These are phyloP conservation scores for Tetrao urogallus DNA, from an alignment of 2,113 vertebrate species.

Conservation along the genomic window DNA sequence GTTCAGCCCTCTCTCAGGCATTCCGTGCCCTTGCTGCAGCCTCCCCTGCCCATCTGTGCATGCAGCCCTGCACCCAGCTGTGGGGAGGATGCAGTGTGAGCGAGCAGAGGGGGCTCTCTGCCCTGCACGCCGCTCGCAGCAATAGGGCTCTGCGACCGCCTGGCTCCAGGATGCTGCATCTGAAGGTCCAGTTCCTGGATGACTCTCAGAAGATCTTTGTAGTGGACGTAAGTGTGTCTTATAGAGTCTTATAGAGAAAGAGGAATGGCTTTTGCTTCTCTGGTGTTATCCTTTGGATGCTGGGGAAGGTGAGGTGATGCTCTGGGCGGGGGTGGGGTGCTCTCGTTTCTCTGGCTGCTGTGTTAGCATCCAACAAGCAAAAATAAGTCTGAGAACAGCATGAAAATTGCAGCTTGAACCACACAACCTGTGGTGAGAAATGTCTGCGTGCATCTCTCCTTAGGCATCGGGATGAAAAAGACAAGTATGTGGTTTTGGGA, in stretches of 20 bases:
- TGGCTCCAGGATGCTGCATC: slow-evolving; percentile 79
- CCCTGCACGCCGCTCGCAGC: background rate
- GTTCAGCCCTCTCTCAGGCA: background rate
- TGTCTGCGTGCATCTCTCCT: background rate
- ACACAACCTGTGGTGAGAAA: background rate
- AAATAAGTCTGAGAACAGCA: background rate
- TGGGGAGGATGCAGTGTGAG: slow-evolving; percentile 62
- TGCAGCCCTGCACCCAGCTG: slow-evolving; percentile 63
- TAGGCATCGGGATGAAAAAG: background rate
- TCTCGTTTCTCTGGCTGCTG: background rate
- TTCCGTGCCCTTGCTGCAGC: background rate
- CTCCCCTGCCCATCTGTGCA: background rate
- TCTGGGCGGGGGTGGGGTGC: background rate
- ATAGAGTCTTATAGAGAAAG: background rate
- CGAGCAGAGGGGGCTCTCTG: slow-evolving; percentile 42
- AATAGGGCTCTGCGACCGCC: background rate
- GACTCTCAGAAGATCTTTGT: slow-evolving; percentile 87
- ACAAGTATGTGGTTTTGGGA: background rate
- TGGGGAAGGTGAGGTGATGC: background rate
- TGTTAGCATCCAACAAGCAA: background rate
- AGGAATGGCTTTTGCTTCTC: background rate
- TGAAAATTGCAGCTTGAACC: background rate
- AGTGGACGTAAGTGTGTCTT: slow-evolving; percentile 82
- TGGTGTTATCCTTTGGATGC: background rate
- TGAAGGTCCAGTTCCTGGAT: slow-evolving; percentile 86